These are phyloP conservation scores for Apodemus sylvaticus DNA, from an alignment of 2,113 vertebrate genomes.

Conservation along the genomic window DNA sequence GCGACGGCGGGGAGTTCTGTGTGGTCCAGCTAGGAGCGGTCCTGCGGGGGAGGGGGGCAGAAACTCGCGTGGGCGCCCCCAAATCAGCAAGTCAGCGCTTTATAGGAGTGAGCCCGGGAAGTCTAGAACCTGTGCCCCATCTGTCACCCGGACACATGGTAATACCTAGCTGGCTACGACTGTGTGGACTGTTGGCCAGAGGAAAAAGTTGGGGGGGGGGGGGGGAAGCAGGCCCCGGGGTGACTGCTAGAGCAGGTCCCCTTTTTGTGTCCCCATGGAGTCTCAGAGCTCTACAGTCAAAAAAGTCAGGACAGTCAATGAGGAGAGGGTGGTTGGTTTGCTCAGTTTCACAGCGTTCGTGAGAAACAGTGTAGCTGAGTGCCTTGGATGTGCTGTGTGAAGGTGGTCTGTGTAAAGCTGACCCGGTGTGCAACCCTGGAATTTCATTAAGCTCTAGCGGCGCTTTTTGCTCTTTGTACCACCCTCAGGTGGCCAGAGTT, in stretches of 20 bases:
- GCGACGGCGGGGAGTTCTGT: not conserved
- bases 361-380: not conserved
- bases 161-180: not conserved
- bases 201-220: not conserved
- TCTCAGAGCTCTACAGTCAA: not conserved
- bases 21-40: not conserved
- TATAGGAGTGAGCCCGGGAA: not conserved
- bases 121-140: not conserved
- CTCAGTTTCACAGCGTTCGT: rapidly evolving
- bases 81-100: not conserved
- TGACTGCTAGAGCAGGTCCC: not conserved
- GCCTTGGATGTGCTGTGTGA: not conserved
- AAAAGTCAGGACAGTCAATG: not conserved
- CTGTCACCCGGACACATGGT: not conserved
- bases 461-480: not conserved
- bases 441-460: not conserved
- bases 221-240: not conserved
- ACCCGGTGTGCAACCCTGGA: not conserved
- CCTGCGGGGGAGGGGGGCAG: not conserved
- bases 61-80: not conserved
- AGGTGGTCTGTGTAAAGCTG: not conserved
- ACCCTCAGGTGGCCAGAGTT: not conserved
- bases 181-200: not conserved
- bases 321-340: not conserved
- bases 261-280: not conserved